These are phyloP conservation scores for Marasmarcha lunaedactyla DNA, from an alignment of 2,888 invertebrate species.

Conservation along the genomic window DNA sequence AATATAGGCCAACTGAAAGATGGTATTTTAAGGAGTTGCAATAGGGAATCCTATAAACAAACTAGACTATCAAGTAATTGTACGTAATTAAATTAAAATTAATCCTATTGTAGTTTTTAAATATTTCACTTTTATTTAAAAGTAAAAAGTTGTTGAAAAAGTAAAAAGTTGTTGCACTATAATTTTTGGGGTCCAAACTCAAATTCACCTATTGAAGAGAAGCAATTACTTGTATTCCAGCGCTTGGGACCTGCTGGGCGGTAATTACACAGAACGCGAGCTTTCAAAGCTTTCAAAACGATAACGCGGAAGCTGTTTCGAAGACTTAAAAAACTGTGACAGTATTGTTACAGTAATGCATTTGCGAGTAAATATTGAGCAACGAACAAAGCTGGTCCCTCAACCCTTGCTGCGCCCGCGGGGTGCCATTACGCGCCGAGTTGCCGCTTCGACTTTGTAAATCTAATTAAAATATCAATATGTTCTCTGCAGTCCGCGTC, in stretches of 20 bases:
- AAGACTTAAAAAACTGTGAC: slow-evolving; percentile 65
- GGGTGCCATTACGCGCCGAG: slow-evolving; percentile 67
- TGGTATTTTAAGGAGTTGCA: too few relatives aligned
- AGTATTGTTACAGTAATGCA: slow-evolving; percentile 67
- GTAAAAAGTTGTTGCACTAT: too few relatives aligned
- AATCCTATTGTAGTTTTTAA: too few relatives aligned
- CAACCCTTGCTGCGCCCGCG: slow-evolving; percentile 63
- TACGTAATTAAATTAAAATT: too few relatives aligned
- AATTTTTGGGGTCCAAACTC: slow-evolving; percentile 30
- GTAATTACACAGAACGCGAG: slow-evolving; percentile 64
- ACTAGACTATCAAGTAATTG: too few relatives aligned
- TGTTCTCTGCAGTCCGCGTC: slow-evolving; percentile 57
- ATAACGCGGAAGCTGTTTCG: slow-evolving; percentile 67
- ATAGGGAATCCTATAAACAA: too few relatives aligned
- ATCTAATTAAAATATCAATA: slow-evolving; percentile 72
- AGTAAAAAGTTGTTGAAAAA: too few relatives aligned
- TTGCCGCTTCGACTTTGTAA: slow-evolving; percentile 64
- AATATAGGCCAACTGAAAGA: too few relatives aligned
- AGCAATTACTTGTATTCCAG: slow-evolving; percentile 46
- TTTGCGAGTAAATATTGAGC: slow-evolving; percentile 69
- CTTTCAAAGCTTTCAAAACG: slow-evolving; percentile 64
- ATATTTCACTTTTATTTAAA: too few relatives aligned
- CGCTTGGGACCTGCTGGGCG: slow-evolving; percentile 57
- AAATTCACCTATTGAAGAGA: slow-evolving; percentile 35
- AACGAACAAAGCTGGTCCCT: slow-evolving; percentile 54